Evolutionary conservation across 1,140 invertebrate genomes (phyloP), one percentile per base, ranked within the genome.

Genomic region (Trissolcus basalis): DNA sequence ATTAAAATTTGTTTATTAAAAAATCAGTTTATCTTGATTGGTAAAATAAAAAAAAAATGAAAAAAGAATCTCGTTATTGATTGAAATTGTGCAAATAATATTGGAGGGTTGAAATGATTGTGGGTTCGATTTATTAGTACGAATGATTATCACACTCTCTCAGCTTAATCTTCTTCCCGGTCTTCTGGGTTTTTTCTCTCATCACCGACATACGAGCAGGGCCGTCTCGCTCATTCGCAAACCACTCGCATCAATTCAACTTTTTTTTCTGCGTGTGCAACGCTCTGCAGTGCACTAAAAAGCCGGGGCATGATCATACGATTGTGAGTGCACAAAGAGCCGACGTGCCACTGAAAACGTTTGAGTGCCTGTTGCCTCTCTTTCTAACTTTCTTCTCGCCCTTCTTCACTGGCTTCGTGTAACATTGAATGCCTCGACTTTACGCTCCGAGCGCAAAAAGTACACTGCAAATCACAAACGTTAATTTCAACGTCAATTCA

Each of bases 311-410:
- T 81, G 85, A 86, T 86, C 85, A 82, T 84, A 83, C 80, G 85
- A 87, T 86, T 85, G 83, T 83, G 82, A 79, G 78, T 72, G 80
- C 80, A 83, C 85, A 87, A 86, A 85, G 85, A 73, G 84, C 85
- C 85, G 85, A 85, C 85, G 78, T 79, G 82, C 81, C 78, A 79
- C 79, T 85, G 83, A 80, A 85, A 85, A 84, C 77, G 79, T 77
- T 82, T 77, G 65, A 77, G 80, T 80, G 73, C 60, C 72, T 65
- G 64, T 69, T 73, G 41, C 54, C 67, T 72, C 69, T 51, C 60
- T 79, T 73, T 71, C 73, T 63, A 33, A 68, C 74, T 67, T 72
- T 74, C 60, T 78, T 70, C 55, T 55, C 67, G 48, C 72, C 43
- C 78, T 77, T 70, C 71, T 79, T 72, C 74, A 65, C 70, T 58